Evolutionary conservation across 2,888 invertebrate species (phyloP).

Genomic region (Tortricodes alternella): DNA sequence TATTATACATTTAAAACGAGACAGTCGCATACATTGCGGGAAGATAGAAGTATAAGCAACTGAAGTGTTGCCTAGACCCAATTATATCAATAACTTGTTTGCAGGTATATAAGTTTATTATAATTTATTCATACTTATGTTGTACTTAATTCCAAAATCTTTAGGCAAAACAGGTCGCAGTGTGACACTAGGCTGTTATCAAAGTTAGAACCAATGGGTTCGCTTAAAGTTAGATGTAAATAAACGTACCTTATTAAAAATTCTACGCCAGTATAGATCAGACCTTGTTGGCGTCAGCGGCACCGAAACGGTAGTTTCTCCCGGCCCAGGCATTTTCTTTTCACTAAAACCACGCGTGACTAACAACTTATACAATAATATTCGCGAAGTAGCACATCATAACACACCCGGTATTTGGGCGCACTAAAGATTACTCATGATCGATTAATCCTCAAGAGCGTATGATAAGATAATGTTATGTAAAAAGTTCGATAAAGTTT

Average conservation of each 20-base stretch:
- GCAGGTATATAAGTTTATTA: too few species aligned
- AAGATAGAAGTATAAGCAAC: too few species aligned
- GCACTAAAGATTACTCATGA: constrained; percentile 49
- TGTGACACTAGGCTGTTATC: too few species aligned
- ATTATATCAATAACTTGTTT: too few species aligned
- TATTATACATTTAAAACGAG: too few species aligned
- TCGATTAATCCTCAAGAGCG: constrained; percentile 48
- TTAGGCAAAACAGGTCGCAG: too few species aligned
- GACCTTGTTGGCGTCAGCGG: constrained; percentile 72
- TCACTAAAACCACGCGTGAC: constrained; percentile 45
- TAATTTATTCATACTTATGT: too few species aligned
- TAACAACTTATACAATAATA: constrained; percentile 38
- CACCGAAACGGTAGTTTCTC: constrained; percentile 68
- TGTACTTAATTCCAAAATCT: too few species aligned
- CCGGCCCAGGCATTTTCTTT: constrained; percentile 63
- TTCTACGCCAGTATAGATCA: constrained; percentile 76
- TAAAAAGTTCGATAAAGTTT: constrained; percentile 39
- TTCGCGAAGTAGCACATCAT: constrained; percentile 47
- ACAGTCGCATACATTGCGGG: too few species aligned
- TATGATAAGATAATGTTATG: constrained; percentile 57
- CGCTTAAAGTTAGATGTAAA: neutral
- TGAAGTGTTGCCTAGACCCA: too few species aligned
- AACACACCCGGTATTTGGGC: constrained; percentile 37
- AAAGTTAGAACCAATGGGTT: neutral
- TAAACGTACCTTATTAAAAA: constrained; percentile 74